phyloP scores from a whole-genome alignment of 2,888 invertebrate species.

The Lacanobia wlatinum region DNA sequence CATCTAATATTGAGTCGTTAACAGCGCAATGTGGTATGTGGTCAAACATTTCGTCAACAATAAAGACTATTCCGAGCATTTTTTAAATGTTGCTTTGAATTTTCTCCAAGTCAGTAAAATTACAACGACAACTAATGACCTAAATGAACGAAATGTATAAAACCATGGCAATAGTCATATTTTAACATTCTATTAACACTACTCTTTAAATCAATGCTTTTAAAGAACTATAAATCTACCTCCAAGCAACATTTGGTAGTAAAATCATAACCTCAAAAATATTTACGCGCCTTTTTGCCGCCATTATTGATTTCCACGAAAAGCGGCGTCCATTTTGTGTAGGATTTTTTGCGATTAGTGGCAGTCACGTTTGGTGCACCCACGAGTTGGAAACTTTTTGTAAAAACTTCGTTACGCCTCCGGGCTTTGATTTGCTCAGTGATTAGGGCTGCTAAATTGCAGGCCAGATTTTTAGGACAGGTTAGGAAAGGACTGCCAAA shows the following conservation, averaged over 20 bases:
- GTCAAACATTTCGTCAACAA: not conserved
- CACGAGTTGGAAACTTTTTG: slow-evolving; percentile 57
- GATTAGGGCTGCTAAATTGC: slow-evolving; percentile 45
- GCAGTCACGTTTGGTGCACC: slow-evolving; percentile 64
- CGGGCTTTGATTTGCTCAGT: slow-evolving; percentile 50
- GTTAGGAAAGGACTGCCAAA: not conserved
- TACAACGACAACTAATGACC: not conserved
- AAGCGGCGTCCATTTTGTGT: slow-evolving; percentile 49
- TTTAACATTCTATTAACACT: slow-evolving; percentile 16
- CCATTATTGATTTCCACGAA: slow-evolving; percentile 61
- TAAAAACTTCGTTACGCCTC: slow-evolving; percentile 56
- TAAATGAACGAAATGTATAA: slow-evolving; percentile 4
- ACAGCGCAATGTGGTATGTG: not conserved
- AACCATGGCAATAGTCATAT: slow-evolving; percentile 18
- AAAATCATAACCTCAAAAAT: slow-evolving; percentile 50
- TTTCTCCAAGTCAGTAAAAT: too few relatives aligned
- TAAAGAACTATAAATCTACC: not conserved
- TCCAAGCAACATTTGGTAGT: not conserved
- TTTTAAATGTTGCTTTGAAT: not conserved
- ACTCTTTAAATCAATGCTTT: slow-evolving; percentile 5
- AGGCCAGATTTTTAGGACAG: slow-evolving; percentile 19
- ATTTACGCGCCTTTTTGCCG: slow-evolving; percentile 42
- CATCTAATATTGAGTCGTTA: not conserved
- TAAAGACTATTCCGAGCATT: too few relatives aligned
- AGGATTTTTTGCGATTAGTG: slow-evolving; percentile 58